Conservation (phyloP, 2,113 vertebrate species). For the Choloepus hoffmanni region DNA sequence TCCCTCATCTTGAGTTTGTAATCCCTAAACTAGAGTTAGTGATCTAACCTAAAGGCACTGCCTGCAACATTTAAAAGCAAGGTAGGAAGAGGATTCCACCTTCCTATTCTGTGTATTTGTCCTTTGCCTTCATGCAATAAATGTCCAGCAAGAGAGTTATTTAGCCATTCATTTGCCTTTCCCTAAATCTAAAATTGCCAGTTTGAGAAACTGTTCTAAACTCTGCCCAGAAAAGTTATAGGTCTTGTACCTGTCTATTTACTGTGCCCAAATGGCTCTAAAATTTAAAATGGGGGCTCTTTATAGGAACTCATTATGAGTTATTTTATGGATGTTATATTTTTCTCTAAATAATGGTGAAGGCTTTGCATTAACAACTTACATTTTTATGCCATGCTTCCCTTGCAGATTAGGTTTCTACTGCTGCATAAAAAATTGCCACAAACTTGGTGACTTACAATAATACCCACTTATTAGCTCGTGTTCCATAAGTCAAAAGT, state of each 20-base stretch:
- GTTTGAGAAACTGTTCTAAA: conserved; percentile 41
- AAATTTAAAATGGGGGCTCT: neutral
- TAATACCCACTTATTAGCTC: neutral
- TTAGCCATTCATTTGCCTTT: neutral
- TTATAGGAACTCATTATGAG: neutral
- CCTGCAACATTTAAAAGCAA: neutral
- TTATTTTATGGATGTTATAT: neutral
- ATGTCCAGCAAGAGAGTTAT: neutral
- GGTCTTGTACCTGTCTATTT: conserved; percentile 22
- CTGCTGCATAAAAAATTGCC: neutral
- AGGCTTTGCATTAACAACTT: conserved; percentile 3
- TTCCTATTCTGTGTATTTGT: neutral
- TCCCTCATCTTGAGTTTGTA: neutral
- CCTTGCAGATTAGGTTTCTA: neutral
- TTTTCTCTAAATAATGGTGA: conserved; percentile 24
- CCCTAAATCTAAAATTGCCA: neutral
- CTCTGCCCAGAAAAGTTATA: neutral
- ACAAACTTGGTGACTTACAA: neutral
- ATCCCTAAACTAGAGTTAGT: neutral
- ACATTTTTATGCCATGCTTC: neutral
- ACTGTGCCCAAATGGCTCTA: neutral
- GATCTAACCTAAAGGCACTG: neutral
- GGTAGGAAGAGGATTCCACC: neutral
- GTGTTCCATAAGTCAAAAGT: neutral
- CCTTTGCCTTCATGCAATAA: neutral